phyloP scores from a whole-genome alignment of 2,888 invertebrate species.

The Craniophora ligustri region DNA sequence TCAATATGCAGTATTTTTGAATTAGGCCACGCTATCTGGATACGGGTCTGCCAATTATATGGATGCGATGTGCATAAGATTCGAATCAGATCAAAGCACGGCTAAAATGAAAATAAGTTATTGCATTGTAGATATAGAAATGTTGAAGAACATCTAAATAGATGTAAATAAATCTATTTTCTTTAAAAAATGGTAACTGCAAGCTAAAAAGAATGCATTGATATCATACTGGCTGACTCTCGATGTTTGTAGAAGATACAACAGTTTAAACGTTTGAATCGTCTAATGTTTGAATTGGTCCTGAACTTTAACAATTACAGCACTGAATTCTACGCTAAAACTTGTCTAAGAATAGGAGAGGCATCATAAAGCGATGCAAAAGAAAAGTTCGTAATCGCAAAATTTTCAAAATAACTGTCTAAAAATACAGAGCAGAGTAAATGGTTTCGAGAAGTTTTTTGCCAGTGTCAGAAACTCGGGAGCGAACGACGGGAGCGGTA shows the following conservation, averaged over 20 bases:
- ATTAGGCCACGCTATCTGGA: slow-evolving; percentile 54
- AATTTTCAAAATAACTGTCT: slow-evolving; percentile 12
- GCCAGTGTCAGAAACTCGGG: slow-evolving; percentile 48
- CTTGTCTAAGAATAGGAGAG: neutral
- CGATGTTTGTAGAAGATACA: too few relatives aligned
- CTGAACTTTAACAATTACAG: slow-evolving; percentile 8
- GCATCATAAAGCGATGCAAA: slow-evolving; percentile 7
- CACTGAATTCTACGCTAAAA: slow-evolving; percentile 1
- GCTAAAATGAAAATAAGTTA: slow-evolving; percentile 23
- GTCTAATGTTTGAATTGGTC: slow-evolving; percentile 14
- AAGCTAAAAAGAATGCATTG: slow-evolving; percentile 41
- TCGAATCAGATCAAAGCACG: slow-evolving; percentile 6
- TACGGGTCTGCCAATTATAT: slow-evolving; percentile 53
- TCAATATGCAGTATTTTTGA: slow-evolving; percentile 47
- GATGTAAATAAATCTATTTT: too few relatives aligned
- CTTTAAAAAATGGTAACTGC: slow-evolving; percentile 6
- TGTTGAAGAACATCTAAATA: too few relatives aligned
- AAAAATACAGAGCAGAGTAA: slow-evolving; percentile 37
- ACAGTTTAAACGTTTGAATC: slow-evolving; percentile 59
- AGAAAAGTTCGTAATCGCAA: slow-evolving; percentile 7
- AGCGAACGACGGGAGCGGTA: slow-evolving; percentile 59
- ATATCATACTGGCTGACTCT: slow-evolving; percentile 71
- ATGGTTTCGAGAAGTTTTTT: slow-evolving; percentile 42
- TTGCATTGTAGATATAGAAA: slow-evolving; percentile 5
- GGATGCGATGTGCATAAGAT: slow-evolving; percentile 17